Base-by-base conservation (phyloP, 2,797 vertebrate species). In the Dryobates pubescens region DNA sequence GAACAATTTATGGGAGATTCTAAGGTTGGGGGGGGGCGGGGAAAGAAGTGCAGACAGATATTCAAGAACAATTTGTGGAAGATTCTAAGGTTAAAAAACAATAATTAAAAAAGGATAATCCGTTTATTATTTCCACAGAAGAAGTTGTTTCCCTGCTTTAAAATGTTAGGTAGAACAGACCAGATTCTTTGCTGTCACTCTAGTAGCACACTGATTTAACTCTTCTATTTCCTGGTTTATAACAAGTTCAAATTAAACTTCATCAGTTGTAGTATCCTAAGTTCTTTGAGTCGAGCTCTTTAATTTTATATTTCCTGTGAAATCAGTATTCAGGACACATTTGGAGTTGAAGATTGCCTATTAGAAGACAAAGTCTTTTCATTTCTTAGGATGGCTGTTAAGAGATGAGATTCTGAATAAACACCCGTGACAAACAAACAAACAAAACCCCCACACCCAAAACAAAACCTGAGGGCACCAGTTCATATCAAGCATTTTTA, bases 391-490 rank as follows among this genome's bases (percentile, higher is more conserved):
- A 43, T 8, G 36, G 36, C 29, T 83, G 59, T 61, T 88, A 85
- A 7, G 0, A 2, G 47, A 49, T 0, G 1, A 80, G 57, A 59
- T 30, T 77, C 74, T 78, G 18, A 22, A 26, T 7, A n/a, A 43
- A 29, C 9, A 80, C 41, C 58, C 24, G 38, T 57, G 38, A n/a
- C 41, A 51, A 51, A 51, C 49, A 23, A 24, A 19, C 45, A 18
- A 24, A 24, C 20, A 49, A 49, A 49, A 24, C 23, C 49, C 17
- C 17, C 18, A 47, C 45, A 51, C 23, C 27, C 14, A 26, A 54
- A 9, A 29, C 57, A 43, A n/a, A 11, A 82, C 36, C 61, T 30
- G 51, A 54, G 32, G 29, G n/a, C 14, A 73, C 2, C 15, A 15
- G 18, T 11, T 53, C 30, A 4, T 17, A 59, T 12, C 7, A 70